Base-by-base conservation (phyloP, 92 coral and sea anemone genomes). In the Actinostola sp. region DNA sequence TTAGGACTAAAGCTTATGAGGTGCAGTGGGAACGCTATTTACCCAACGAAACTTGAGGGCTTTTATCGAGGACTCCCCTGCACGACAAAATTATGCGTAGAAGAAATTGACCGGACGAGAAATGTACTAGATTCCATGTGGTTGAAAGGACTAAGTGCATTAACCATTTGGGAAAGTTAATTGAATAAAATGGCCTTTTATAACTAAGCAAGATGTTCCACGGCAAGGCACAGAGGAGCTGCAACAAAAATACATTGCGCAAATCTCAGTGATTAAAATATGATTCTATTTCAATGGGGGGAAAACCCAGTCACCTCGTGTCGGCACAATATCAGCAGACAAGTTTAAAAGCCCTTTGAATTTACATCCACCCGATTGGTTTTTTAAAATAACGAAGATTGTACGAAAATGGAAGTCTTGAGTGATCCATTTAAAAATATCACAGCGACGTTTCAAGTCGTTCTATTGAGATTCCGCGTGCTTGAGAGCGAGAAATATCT, bases 131-230 rank as follows among this genome's bases (percentile, higher is more conserved):
- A 46, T 46, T 46, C 53, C 19, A 46, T 46, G 15, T 14, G 45
- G 45, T 14, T 39, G 15, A 46, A 46, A 46, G 53, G 19, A 7
- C 42, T 29, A 36, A 63, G 69, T 63, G 36, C 35, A 64, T 41
- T 43, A 64, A 64, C 25, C 70, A 23, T 64, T 64, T n/a, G 54
- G 6, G n/a, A 12, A 3, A 25, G 70, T 41, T 64, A 64, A 64
- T 64, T 43, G 51, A 42, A 43, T 64, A 64, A 64, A 42, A 64
- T 42, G 34, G 70, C 15, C 54, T 23, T 63, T 63, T 8, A 38
- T 63, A 14, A 20, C 17, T 8, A 20, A 32, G 25, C 19, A 25
- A 15, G 23, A 59, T 0, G 24, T 29, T 8, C 25, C 43, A 59
- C 2, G 41, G 17, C 25, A 33, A 4, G 20, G 23, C 32, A 15